Percentiles rank a stretch among this genome's conserved stretches.
Conservation (phyloP, 2,888 invertebrate species). For the Halocaridina rubra region DNA sequence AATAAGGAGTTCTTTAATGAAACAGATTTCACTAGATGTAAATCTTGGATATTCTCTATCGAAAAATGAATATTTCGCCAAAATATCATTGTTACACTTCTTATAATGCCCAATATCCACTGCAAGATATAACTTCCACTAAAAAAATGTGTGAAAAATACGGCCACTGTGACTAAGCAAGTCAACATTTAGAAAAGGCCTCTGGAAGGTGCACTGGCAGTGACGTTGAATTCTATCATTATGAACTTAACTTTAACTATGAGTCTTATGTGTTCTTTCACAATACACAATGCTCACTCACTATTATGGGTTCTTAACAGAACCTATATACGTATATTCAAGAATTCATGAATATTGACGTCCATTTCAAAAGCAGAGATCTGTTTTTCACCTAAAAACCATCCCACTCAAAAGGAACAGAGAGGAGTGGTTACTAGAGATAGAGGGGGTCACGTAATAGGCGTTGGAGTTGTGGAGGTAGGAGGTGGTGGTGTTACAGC, state of each 20-base stretch:
- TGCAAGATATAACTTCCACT: conserved; percentile 37
- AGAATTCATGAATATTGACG: no score
- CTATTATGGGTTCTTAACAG: no score
- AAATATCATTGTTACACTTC: conserved; percentile 6
- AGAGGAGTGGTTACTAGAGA: conserved; percentile 41
- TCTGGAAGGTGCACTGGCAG: conserved; percentile 56
- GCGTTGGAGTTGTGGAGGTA: conserved; percentile 60
- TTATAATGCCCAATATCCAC: conserved; percentile 44
- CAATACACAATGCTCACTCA: no score
- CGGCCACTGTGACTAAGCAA: conserved; percentile 32
- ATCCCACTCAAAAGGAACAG: conserved; percentile 44
- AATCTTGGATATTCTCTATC: no score
- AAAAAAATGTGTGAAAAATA: conserved; percentile 35
- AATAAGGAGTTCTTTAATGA: no score
- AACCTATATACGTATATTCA: no score
- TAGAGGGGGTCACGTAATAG: conserved; percentile 56
- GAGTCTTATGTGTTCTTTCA: not conserved
- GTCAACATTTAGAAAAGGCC: conserved; percentile 47
- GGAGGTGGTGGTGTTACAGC: conserved; percentile 62
- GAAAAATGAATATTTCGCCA: no score
- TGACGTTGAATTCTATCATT: conserved; percentile 26
- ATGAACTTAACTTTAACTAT: conserved; percentile 30
- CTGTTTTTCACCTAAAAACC: conserved; percentile 28
- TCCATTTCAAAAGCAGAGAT: no score
- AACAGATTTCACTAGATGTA: no score